These are phyloP conservation scores for Ailuropoda melanoleuca DNA, from an alignment of 2,113 vertebrate genomes.

Conservation along the genomic window DNA sequence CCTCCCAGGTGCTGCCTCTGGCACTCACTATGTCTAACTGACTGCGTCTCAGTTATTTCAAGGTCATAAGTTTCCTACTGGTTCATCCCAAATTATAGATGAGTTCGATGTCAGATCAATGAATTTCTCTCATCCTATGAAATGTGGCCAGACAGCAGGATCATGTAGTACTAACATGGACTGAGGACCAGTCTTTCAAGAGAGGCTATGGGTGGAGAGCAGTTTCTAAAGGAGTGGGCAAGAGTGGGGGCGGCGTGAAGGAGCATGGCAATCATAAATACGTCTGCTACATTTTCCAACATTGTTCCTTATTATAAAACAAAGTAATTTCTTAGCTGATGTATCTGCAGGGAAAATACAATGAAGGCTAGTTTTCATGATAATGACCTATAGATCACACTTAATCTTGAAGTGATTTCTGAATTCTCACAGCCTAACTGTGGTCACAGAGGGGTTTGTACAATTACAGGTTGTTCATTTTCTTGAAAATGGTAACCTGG, in stretches of 20 bases:
- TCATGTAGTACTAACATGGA: not conserved
- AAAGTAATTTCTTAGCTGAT: not conserved
- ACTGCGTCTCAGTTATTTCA: not conserved
- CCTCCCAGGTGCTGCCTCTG: not conserved
- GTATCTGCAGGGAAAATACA: not conserved
- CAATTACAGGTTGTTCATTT: not conserved
- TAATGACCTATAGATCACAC: not conserved
- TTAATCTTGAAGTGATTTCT: not conserved
- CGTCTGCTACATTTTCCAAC: not conserved
- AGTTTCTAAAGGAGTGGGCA: not conserved
- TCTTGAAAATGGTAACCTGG: not conserved
- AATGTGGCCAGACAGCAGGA: not conserved
- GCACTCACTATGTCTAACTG: not conserved
- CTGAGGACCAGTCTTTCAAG: not conserved
- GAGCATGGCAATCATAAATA: not conserved
- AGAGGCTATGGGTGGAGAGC: not conserved
- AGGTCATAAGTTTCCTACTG: not conserved
- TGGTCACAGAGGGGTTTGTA: not conserved
- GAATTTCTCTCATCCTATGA: not conserved
- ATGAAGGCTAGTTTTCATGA: not conserved
- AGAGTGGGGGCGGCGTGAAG: not conserved
- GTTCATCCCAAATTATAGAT: not conserved
- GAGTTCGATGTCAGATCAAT: not conserved
- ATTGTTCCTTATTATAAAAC: not conserved
- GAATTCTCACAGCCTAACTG: not conserved